These are phyloP conservation scores for Cricetomys ansorgei DNA, from an alignment of 2,113 vertebrate species.

Conservation along the genomic window DNA sequence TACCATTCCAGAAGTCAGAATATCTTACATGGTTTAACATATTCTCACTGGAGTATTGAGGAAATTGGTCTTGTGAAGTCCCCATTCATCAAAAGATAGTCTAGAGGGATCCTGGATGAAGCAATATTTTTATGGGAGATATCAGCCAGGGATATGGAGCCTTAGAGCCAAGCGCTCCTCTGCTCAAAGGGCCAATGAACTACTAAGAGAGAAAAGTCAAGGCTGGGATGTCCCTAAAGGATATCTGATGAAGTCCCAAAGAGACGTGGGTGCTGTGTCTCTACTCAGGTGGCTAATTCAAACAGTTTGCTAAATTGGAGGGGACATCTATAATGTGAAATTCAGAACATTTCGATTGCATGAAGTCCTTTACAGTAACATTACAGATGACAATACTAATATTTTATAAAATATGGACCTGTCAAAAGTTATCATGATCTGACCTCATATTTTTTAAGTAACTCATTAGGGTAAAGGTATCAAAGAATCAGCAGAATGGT, in stretches of 20 bases:
- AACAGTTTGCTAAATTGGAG: constrained; percentile 22
- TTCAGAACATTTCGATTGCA: background rate
- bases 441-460: constrained; percentile 21
- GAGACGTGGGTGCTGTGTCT: background rate
- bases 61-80: background rate
- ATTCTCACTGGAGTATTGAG: background rate
- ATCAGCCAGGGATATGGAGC: background rate
- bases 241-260: background rate
- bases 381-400: background rate
- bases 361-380: background rate
- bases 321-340: constrained; percentile 1
- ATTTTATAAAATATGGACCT: background rate
- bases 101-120: background rate
- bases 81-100: background rate
- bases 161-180: background rate
- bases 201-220: background rate
- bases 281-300: background rate
- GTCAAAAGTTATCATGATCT: constrained; percentile 31
- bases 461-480: background rate
- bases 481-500: background rate
- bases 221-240: background rate
- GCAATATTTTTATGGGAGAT: background rate
- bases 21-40: background rate
- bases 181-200: background rate
- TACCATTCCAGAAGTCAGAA: background rate